Evolutionary conservation across 2,113 vertebrate species (phyloP), one percentile per base, ranked within the genome.

Genomic region (Empidonax traillii): DNA sequence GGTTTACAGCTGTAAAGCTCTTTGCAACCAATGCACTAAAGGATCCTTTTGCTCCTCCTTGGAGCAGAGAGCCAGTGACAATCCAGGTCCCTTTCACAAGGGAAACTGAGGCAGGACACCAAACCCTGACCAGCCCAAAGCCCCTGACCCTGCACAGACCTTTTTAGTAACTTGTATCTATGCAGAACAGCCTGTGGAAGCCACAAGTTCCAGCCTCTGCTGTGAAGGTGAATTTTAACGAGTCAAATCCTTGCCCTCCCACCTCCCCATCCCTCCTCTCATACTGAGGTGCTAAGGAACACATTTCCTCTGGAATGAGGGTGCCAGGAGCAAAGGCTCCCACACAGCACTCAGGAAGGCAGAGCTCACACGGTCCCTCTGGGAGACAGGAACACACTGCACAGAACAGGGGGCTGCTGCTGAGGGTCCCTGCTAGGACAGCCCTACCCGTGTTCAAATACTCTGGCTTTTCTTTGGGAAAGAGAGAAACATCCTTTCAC

Each of bases 381-480:
- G 77, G 63, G 87, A 92, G 47, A 72, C 67, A 85, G 51, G n/a
- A 79, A 87, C 23, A 19, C 0, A 3, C 66, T 4, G 10, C 49
- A n/a, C 33, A 89, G 75, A 1, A 12, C 51, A 10, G 21, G 4
- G 21, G 22, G n/a, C 72, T 71, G 79, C 72, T 84, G 65, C 55
- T 28, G 62, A 75, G 33, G 51, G 43, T 28, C 58, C 76, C 62
- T 4, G 23, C 71, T 21, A 49, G 72, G 66, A 55, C 83, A 93
- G 90, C 80, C 35, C 44, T 65, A 61, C 43, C 68, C 14, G 0
- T 46, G 85, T 86, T 46, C 88, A 69, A 78, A 93, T 14, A 56
- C 55, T 86, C 74, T 9, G 27, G 21, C 53, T 93, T 88, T 90
- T 88, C 93, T 94, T 78, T 96, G 95, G 87, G 88, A 87, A 81